Evolutionary conservation across 2,113 vertebrate genomes (phyloP), one percentile per base, ranked within the genome.

Genomic region (Meleagris gallopavo): DNA sequence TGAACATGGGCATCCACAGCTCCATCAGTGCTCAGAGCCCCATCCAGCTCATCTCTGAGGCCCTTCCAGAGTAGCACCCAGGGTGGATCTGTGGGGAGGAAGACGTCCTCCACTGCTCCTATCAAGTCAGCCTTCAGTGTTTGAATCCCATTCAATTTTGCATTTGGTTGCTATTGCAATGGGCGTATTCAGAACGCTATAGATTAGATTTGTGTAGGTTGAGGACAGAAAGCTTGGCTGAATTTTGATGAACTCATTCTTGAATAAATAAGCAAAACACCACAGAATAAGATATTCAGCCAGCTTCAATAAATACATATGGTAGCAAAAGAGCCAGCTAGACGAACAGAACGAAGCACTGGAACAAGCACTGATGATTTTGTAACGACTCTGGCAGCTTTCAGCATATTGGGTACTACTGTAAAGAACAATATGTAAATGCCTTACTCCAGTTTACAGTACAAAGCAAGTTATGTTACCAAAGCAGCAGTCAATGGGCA

Each of bases 221-320:
- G 69, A 95, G 80, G 83, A 84, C 52, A 30, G 79, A 73, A 81
- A 88, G 85, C 90, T 76, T 72, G 65, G 88, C 88, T 96, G 93
- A 93, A 95, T 95, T 86, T 75, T 77, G 72, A 95, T 88, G 86
- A 95, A 91, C 62, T 89, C 8, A 0, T 57, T 93, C 86, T 84
- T 86, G 91, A 96, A 90, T 84, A 96, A 95, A 95, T 79, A 95
- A 93, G 88, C 73, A 91, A 94, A 93, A 81, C 67, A 86, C 80
- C 83, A 72, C 24, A 25, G 70, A 93, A 36, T 40, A 69, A 91
- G 89, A 88, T 82, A 40, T 86, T 86, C 88, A 91, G 94, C 70
- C 88, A 91, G 89, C 76, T 90, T 95, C 94, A 88, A 88, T 83
- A 95, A 95, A 90, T 86, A 94, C 85, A 84, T 91, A 91, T 61